These are phyloP conservation scores for Ornithoptera priamus DNA, from an alignment of 2,888 invertebrate genomes.

Conservation along the genomic window DNA sequence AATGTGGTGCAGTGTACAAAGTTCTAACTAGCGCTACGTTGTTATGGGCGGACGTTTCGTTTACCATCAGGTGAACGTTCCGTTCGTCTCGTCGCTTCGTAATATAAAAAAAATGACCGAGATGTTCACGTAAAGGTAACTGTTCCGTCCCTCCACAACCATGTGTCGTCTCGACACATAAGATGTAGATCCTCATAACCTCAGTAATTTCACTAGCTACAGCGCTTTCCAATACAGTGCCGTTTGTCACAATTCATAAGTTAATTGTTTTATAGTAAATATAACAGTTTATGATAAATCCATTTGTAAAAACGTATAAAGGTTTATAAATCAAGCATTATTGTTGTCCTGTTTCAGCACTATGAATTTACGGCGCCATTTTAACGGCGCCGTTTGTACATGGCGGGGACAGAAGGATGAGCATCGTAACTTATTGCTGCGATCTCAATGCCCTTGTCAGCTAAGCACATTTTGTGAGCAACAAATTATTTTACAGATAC, in stretches of 20 bases:
- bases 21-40: too few relatives aligned
- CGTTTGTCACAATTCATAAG: neutral
- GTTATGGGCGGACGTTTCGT: too few relatives aligned
- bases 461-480: neutral
- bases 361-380: slow-evolving; percentile 10
- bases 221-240: too few relatives aligned
- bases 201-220: too few relatives aligned
- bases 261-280: too few relatives aligned
- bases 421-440: slow-evolving; percentile 13
- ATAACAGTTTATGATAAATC: slow-evolving; percentile 1
- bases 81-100: too few relatives aligned
- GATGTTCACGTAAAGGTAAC: neutral
- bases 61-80: too few relatives aligned
- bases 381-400: slow-evolving; percentile 1
- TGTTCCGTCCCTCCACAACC: too few relatives aligned
- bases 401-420: slow-evolving; percentile 7
- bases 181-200: too few relatives aligned
- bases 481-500: neutral
- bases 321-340: neutral
- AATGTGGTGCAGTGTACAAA: too few relatives aligned
- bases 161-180: too few relatives aligned
- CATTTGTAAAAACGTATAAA: neutral
- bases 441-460: slow-evolving; percentile 9
- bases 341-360: neutral
- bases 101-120: too few relatives aligned